Evolutionary conservation across 2,797 vertebrate genomes (phyloP), one percentile per base, ranked within the genome.

Genomic region (Poecilia wingei): DNA sequence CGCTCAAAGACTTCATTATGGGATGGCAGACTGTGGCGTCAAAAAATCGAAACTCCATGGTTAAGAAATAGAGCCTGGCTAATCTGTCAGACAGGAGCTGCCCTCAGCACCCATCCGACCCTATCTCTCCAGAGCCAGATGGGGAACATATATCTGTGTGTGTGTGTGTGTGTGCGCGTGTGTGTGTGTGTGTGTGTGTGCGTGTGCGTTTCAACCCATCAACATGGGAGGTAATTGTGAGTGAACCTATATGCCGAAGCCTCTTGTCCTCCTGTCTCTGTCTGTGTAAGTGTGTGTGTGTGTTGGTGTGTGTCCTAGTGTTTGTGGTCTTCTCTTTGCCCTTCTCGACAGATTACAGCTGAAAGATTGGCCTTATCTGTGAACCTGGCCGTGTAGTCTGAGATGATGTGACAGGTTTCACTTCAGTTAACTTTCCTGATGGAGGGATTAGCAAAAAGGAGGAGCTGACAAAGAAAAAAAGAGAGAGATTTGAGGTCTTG

Each of bases 1-100:
- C 85, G 77, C 79, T 87, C 80, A 89, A 85, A 87, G 81, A 84
- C 89, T 90, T 92, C 83, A 93, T 94, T 92, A 90, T 79, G 77
- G 81, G 85, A 90, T 80, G 84, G 85, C 75, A 74, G 83, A 70
- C 82, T 43, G 76, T 1, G 55, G 73, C 51, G 49, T 85, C 78
- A 77, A 87, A 45, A 88, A 90, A 86, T 85, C 79, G 68, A 86
- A 92, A 86, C 77, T 78, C 82, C 25, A 71, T 76, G 75, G 83
- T 74, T 73, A 86, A 77, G 80, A 89, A 86, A 90, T 85, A 89
- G 83, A 91, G 80, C 88, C 87, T 61, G 76, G 81, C 85, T 86
- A 84, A 92, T 89, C 79, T 91, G 79, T 84, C 78, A 84, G 86
- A 85, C 81, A 79, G 55, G 79, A 87, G 72, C 74, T 77, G 84